Base-by-base conservation (phyloP, 2,888 invertebrate genomes). In the Lepeophtheirus nordmannii region DNA sequence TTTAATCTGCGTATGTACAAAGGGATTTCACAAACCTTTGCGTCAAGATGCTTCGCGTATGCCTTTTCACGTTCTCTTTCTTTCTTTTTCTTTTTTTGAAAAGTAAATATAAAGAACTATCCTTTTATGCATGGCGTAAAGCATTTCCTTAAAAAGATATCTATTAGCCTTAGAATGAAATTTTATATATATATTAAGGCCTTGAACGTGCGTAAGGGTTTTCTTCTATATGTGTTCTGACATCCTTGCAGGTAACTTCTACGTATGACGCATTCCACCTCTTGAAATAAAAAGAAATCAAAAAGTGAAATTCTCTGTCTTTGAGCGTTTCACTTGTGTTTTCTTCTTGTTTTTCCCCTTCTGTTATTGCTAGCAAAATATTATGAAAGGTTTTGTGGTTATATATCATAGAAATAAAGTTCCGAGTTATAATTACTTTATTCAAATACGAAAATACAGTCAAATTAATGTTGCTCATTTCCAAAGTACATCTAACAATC, bases 171-270 rank as follows among this genome's bases (percentile, higher is more conserved):
- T 30, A 30, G 30, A 30, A 30, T 30, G 7, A 30, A 30, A 30
- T 30, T 30, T 30, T 5, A 46, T 5, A 46, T 46, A 46, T 46
- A 46, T 46, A 46, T 46, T 46, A 46, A 46, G 53, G 53, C 53
- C 53, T 46, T 46, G 53, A 46, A 46, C 53, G 53, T 46, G 53
- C 53, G 53, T 46, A 46, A 46, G 53, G 53, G 17, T 14, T 46
- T 46, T 46, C 53, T 46, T 46, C 53, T 46, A 46, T n/a, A 8
- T n/a, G 53, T 46, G 53, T 46, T 46, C 53, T 46, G 53, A 46
- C 53, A 46, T 46, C 53, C 53, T 17, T n/a, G 5, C 53, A 46
- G 53, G 53, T 46, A 46, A 46, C 53, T 46, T 46, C 8, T 17
- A 46, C 8, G 17, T 5, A 2, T 14, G 14, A 46, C 53, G 53